These are phyloP conservation scores for Zosterops borbonicus DNA, from an alignment of 2,113 vertebrate genomes.

Conservation along the genomic window DNA sequence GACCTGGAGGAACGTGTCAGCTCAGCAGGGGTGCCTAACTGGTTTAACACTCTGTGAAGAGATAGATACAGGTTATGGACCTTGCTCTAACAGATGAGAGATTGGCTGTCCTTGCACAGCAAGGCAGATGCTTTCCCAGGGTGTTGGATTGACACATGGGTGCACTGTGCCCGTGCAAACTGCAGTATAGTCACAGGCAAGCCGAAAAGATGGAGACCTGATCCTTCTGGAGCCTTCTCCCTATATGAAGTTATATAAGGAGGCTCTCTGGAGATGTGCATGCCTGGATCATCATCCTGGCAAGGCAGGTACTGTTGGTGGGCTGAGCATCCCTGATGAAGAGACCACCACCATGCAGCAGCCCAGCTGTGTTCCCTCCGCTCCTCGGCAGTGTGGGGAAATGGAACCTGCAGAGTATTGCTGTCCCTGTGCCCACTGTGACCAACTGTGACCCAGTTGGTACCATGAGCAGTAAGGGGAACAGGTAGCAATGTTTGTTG, in stretches of 20 bases:
- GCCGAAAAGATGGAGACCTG: not conserved
- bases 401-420: fast-evolving
- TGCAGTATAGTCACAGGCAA: not conserved
- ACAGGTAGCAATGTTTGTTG: not conserved
- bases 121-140: not conserved
- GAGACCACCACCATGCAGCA: not conserved
- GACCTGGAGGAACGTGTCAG: not conserved
- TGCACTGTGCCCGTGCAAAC: fast-evolving
- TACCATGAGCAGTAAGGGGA: fast-evolving
- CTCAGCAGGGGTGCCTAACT: not conserved
- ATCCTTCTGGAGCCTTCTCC: not conserved
- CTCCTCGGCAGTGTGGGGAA: fast-evolving
- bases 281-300: not conserved
- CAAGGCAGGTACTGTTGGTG: not conserved
- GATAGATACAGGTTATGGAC: fast-evolving
- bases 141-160: not conserved
- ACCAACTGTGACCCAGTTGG: not conserved
- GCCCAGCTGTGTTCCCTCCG: fast-evolving
- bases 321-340: not conserved
- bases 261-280: not conserved
- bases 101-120: not conserved
- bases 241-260: fast-evolving
- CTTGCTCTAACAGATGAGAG: not conserved
- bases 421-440: not conserved
- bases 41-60: not conserved